phyloP scores from a whole-genome alignment of 2,113 vertebrate genomes.

The Pycnonotus jocosus region DNA sequence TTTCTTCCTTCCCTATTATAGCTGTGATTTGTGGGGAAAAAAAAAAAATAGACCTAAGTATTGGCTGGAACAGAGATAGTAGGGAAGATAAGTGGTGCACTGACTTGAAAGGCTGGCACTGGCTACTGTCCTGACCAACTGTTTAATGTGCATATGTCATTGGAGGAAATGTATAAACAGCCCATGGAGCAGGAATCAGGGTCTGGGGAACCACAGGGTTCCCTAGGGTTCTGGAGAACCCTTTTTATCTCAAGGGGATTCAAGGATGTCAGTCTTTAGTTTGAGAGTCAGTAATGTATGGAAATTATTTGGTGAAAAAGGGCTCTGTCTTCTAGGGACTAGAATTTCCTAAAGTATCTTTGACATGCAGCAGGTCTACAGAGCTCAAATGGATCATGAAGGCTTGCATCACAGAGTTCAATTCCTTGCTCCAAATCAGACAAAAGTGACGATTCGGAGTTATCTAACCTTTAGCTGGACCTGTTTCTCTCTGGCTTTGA shows the following conservation, averaged over 20 bases:
- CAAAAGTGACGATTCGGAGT: neutral
- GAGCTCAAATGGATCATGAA: neutral
- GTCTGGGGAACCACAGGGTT: neutral
- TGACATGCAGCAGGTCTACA: neutral
- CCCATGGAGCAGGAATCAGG: neutral
- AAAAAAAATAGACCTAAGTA: neutral
- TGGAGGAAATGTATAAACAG: neutral
- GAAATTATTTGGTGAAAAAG: neutral
- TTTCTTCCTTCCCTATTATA: neutral
- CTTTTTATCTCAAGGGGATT: neutral
- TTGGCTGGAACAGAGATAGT: neutral
- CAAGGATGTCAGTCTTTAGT: neutral
- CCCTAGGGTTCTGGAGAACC: too few relatives aligned
- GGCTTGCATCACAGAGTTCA: neutral
- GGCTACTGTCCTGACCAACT: neutral
- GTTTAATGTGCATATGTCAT: neutral
- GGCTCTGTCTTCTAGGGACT: neutral
- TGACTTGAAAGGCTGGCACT: neutral
- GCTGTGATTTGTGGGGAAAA: neutral
- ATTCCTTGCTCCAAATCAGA: neutral
- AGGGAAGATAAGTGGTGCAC: neutral
- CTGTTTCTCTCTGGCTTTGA: neutral
- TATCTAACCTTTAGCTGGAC: neutral
- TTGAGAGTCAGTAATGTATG: neutral
- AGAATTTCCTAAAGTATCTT: neutral